Evolutionary conservation across 2,113 vertebrate species (phyloP), one percentile per base, ranked within the genome.

Genomic region (Cisticola juncidis): DNA sequence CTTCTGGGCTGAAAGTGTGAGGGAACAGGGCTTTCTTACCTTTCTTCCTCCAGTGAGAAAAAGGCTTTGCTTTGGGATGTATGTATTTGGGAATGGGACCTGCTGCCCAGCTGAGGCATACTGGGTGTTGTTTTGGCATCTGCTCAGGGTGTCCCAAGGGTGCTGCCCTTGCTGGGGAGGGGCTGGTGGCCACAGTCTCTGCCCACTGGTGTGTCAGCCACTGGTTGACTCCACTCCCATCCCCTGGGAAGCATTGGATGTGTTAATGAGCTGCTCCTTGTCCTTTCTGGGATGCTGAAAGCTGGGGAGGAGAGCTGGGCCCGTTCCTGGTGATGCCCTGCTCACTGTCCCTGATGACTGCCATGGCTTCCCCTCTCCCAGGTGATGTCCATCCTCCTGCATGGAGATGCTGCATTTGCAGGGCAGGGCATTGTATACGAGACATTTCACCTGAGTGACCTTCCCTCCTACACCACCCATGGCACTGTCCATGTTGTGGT

Each of bases 341-440:
- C 10, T 42, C 2, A 6, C 48, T 69, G n/a, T 45, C 68, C 42
- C 14, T 11, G 20, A 38, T 82, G 64, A 81, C 22, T 0, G 0
- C 53, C 2, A 5, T 21, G n/a, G 21, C 26, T 80, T 85, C 8
- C 2, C 3, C 6, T 84, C 82, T 81, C 76, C 14, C 96, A 99
- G 99, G 99, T 99, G 88, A 99, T 99, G 99, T 99, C 99, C 50
- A 97, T 99, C 81, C 98, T 99, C 36, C 92, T 99, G 71, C 99
- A 99, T 0, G 99, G 99, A 14, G 99, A 99, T 0, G 99, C 99
- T 5, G 99, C 99, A 0, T 99, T 99, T 19, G 98, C 99, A 3
- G 99, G 99, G 15, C 99, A 99, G 95, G 99, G 99, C 14, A 98
- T 99, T 0, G 99, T 99, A 53, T 99, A 99, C 0, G 99, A 99